Percentiles rank a stretch among this genome's conserved stretches.
Conservation (phyloP, 2,797 vertebrate species). For the Cuniculus paca region DNA sequence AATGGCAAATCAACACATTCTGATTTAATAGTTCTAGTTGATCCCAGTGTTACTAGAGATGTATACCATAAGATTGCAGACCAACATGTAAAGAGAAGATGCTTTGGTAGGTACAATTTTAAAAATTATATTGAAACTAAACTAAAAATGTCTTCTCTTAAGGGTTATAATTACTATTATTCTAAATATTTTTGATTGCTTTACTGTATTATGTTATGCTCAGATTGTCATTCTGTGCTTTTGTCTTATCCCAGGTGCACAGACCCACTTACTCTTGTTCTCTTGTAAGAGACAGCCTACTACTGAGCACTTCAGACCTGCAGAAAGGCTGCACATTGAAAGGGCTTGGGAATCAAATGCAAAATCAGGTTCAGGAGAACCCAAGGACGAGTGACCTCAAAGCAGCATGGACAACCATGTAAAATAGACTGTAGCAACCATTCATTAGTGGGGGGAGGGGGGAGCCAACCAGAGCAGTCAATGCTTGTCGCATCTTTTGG, state of each 20-base stretch:
- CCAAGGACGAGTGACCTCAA: constrained; percentile 90
- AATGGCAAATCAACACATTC: neutral
- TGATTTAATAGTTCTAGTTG: neutral
- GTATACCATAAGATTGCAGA: neutral
- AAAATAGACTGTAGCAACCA: constrained; percentile 89
- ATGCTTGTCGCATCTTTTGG: constrained; percentile 87
- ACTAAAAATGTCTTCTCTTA: constrained; percentile 28
- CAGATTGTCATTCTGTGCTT: constrained; percentile 51
- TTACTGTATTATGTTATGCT: neutral
- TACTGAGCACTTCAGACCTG: constrained; percentile 85
- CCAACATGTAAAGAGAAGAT: neutral
- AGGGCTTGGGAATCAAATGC: constrained; percentile 86
- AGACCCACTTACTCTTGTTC: constrained; percentile 81
- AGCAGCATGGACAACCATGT: constrained; percentile 89
- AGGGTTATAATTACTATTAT: neutral
- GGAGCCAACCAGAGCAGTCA: constrained; percentile 80
- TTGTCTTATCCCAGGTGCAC: constrained; percentile 79
- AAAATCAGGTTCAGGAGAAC: constrained; percentile 87
- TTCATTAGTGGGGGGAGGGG: constrained; percentile 87
- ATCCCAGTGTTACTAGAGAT: neutral
- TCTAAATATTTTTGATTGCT: neutral
- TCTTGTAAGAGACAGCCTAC: constrained; percentile 86
- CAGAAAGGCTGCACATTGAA: constrained; percentile 86
- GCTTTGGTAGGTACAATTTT: neutral
- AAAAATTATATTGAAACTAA: constrained; percentile 19